These are phyloP conservation scores for Pandemis heparana DNA, from an alignment of 2,888 invertebrate genomes.

Conservation along the genomic window DNA sequence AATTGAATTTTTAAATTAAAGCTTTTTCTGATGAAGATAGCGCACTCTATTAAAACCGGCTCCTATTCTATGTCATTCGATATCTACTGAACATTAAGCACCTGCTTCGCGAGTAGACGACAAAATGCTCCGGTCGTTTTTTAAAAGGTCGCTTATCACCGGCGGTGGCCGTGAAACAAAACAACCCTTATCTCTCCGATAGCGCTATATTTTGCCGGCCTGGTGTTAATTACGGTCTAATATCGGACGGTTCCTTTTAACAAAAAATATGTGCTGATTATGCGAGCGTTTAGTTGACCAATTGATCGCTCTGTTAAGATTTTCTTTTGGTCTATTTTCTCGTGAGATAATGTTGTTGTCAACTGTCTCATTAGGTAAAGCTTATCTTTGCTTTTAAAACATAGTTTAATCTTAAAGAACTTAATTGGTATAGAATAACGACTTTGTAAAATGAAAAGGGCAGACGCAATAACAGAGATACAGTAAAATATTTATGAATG, in stretches of 20 bases:
- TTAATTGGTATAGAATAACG: background rate
- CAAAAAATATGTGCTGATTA: slow-evolving; percentile 57
- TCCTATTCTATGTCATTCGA: slow-evolving; percentile 50
- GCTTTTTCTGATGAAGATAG: background rate
- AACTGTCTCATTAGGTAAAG: background rate
- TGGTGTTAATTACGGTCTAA: slow-evolving; percentile 74
- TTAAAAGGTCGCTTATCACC: slow-evolving; percentile 58
- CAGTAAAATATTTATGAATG: background rate
- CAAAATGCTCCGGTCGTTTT: slow-evolving; percentile 60
- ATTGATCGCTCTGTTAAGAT: slow-evolving; percentile 30
- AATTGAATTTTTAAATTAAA: background rate
- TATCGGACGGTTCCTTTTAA: slow-evolving; percentile 55
- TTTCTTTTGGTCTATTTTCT: slow-evolving; percentile 25
- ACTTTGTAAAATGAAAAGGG: background rate
- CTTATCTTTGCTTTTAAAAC: background rate
- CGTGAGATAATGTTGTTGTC: background rate
- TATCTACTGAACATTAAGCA: slow-evolving; percentile 53
- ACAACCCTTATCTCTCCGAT: slow-evolving; percentile 71
- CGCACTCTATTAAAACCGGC: slow-evolving; percentile 8
- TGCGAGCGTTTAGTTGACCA: slow-evolving; percentile 47
- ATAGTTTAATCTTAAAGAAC: background rate
- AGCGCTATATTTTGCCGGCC: slow-evolving; percentile 56
- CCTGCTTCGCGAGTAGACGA: slow-evolving; percentile 68
- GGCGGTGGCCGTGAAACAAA: slow-evolving; percentile 67
- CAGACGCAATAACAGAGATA: background rate